Evolutionary conservation across 2,797 vertebrate genomes (phyloP).

Genomic region (Rhinogobio ventralis): DNA sequence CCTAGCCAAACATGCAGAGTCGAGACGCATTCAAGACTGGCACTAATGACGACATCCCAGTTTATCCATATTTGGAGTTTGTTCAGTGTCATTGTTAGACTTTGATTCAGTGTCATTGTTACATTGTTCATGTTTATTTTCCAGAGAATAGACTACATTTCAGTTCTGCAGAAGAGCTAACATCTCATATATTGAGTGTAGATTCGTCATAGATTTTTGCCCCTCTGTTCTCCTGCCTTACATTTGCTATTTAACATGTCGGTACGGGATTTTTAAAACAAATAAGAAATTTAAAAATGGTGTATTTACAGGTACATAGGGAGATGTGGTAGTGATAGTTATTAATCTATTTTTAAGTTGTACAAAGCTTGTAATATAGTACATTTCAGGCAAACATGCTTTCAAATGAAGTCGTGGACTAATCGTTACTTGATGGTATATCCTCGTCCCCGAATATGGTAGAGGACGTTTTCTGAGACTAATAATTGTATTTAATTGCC

Average conservation of each 20-base stretch:
- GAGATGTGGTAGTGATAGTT: constrained; percentile 42
- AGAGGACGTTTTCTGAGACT: constrained; percentile 9
- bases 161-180: not conserved
- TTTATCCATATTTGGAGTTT: not conserved
- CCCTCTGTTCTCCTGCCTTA: constrained; percentile 37
- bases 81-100: not conserved
- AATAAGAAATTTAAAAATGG: not conserved
- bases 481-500: constrained; percentile 5
- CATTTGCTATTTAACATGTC: constrained; percentile 28
- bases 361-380: constrained; percentile 53
- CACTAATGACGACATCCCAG: not conserved
- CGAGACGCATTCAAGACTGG: not conserved
- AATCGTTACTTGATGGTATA: not conserved
- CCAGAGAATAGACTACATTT: constrained; percentile 18
- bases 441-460: not conserved
- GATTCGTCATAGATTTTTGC: not conserved
- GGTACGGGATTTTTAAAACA: constrained; percentile 37
- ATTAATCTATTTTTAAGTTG: constrained; percentile 55
- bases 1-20: not conserved
- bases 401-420: constrained; percentile 17
- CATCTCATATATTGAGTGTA: not conserved
- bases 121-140: not conserved
- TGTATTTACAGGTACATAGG: constrained; percentile 26
- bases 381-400: constrained; percentile 29
- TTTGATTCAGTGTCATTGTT: not conserved